Evolutionary conservation across 2,888 invertebrate genomes (phyloP).

Genomic region (Philhelius pedissequus): DNA sequence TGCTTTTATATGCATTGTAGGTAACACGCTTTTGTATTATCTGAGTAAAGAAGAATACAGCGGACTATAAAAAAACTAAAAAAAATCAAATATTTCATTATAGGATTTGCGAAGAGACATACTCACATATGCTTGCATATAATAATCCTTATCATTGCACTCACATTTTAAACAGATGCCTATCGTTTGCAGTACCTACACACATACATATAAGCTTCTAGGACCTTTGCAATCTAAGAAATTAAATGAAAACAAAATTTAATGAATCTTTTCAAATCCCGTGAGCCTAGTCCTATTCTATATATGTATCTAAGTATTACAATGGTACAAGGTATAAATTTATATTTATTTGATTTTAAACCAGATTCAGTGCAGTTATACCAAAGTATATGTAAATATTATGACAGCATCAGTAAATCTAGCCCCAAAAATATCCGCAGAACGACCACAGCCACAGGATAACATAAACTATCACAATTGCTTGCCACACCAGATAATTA

Average conservation of each 20-base stretch:
- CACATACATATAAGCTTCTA: neutral
- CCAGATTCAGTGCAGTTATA: neutral
- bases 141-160: too few relatives aligned
- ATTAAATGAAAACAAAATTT: neutral
- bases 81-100: too few relatives aligned
- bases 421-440: conserved; percentile 36
- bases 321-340: neutral
- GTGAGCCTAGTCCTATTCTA: neutral
- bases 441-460: conserved; percentile 44
- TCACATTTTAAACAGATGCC: too few relatives aligned
- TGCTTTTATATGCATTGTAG: too few relatives aligned
- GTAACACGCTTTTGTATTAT: too few relatives aligned
- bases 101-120: too few relatives aligned
- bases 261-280: neutral
- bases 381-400: neutral
- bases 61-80: too few relatives aligned
- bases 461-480: conserved; percentile 57
- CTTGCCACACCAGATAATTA: conserved; percentile 58
- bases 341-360: neutral
- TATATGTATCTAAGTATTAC: too few relatives aligned
- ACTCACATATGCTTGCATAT: too few relatives aligned
- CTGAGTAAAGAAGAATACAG: too few relatives aligned
- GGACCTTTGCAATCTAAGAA: neutral
- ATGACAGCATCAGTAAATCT: conserved; percentile 39
- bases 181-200: too few relatives aligned